Base-by-base conservation (phyloP, 2,888 invertebrate species). In the Chrysolina oricalcia region DNA sequence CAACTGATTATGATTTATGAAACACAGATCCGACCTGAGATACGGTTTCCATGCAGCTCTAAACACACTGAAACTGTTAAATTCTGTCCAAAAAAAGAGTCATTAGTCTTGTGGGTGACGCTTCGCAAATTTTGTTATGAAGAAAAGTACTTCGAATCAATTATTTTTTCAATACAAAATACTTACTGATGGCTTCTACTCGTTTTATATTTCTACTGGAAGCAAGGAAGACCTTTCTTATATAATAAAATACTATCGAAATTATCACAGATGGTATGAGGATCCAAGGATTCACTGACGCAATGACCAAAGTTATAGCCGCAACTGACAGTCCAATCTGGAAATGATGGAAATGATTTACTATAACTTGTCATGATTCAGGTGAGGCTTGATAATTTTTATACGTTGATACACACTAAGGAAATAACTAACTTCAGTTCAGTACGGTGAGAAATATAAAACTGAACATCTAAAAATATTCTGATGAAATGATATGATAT, bases 191-290 rank as follows among this genome's bases (percentile, higher is more conserved):
- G 80, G 93, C 92, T 85, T 93, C 93, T 1, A 93, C 90, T 81
- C 93, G 88, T 87, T 93, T 96, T 43, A 96, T 88, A 82, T 93
- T 93, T 27, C 95, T 88, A 17, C 94, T 94, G 13, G 94, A 94
- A n/a, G 90, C 86, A 13, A 96, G 88, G 88, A 94, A 96, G 79
- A 94, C 90, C 2, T 89, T 87, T 41, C 95, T 86, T 17, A 95
- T 86, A 9, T 91, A 86, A 73, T 91, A 91, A 85, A 96, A 93
- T n/a, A 94, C 83, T 0, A 91, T 78, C 0, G 91, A 90, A 11
- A 96, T 91, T 2, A 93, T 84, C 0, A 90, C 87, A 0, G 94
- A 93, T 0, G 94, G 93, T 41, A 94, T 81, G 63, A 94, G 80
- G 0, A 94, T 89, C 91, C 92, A 92, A 82, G 91, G 92, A 88